These are phyloP conservation scores for Notodromas monacha DNA, from an alignment of 2,888 invertebrate genomes.

Conservation along the genomic window DNA sequence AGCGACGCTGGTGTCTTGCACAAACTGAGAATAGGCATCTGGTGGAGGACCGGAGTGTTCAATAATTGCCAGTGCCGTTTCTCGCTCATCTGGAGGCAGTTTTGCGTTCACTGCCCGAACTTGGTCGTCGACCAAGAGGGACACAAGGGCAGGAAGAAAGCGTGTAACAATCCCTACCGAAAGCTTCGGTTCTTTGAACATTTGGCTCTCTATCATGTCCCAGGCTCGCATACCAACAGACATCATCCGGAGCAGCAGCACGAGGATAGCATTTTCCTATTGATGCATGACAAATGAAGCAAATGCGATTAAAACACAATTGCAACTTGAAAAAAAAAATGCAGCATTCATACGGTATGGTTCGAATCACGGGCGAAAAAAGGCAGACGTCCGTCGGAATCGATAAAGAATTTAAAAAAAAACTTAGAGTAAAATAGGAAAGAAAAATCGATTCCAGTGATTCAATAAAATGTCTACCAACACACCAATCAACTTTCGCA, in stretches of 20 bases:
- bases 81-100: conserved; percentile 65
- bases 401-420: too few relatives aligned
- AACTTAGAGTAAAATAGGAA: too few relatives aligned
- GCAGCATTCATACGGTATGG: too few relatives aligned
- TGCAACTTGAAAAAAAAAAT: too few relatives aligned
- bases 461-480: too few relatives aligned
- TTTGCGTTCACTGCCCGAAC: conserved; percentile 34
- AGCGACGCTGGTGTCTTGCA: conserved; percentile 62
- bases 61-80: conserved; percentile 64
- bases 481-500: too few relatives aligned
- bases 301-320: too few relatives aligned
- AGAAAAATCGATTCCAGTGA: too few relatives aligned
- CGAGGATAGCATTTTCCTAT: conserved; percentile 52
- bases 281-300: conserved; percentile 6
- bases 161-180: conserved; percentile 75
- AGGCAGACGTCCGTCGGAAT: too few relatives aligned
- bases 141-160: conserved; percentile 70
- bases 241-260: conserved; percentile 59
- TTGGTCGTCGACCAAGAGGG: conserved; percentile 42
- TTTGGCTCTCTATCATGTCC: conserved; percentile 70
- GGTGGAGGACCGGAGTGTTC: conserved; percentile 75
- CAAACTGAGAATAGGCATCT: conserved; percentile 67
- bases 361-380: too few relatives aligned
- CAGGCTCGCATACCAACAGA: conserved; percentile 71
- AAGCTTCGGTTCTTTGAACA: conserved; percentile 70